Percentiles rank a stretch among this genome's conserved stretches.
These are phyloP conservation scores for Anoplolepis gracilipes DNA, from an alignment of 1,140 invertebrate species.

Conservation along the genomic window DNA sequence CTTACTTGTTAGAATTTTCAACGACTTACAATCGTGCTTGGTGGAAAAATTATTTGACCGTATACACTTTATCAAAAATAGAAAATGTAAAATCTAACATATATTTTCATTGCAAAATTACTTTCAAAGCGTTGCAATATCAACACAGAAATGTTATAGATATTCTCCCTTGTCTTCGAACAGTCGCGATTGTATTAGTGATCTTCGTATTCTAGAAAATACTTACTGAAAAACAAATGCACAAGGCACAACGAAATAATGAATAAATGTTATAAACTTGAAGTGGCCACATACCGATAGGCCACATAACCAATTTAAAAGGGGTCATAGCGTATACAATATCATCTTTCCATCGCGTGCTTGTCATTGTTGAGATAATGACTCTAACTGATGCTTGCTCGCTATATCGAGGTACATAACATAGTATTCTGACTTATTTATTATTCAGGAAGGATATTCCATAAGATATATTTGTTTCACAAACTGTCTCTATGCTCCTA, in stretches of 20 bases:
- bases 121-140: background rate
- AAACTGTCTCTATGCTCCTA: no score
- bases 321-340: slow-evolving; percentile 58
- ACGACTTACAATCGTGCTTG: no score
- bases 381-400: background rate
- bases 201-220: background rate
- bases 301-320: slow-evolving; percentile 45
- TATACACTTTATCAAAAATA: no score
- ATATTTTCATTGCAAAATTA: no score
- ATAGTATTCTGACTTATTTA: no score
- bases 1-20: no score
- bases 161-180: background rate
- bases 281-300: slow-evolving; percentile 65
- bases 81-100: no score
- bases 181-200: background rate
- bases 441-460: no score
- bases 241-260: background rate
- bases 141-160: no score
- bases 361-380: slow-evolving; percentile 33
- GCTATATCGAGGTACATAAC: no score
- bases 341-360: slow-evolving; percentile 20
- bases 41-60: no score
- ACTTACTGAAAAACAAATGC: slow-evolving; percentile 15
- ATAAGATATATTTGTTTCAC: no score
- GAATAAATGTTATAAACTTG: slow-evolving; percentile 28